Evolutionary conservation across 2,113 vertebrate species (phyloP), one percentile per base, ranked within the genome.

Genomic region (Brachypteracias leptosomus): DNA sequence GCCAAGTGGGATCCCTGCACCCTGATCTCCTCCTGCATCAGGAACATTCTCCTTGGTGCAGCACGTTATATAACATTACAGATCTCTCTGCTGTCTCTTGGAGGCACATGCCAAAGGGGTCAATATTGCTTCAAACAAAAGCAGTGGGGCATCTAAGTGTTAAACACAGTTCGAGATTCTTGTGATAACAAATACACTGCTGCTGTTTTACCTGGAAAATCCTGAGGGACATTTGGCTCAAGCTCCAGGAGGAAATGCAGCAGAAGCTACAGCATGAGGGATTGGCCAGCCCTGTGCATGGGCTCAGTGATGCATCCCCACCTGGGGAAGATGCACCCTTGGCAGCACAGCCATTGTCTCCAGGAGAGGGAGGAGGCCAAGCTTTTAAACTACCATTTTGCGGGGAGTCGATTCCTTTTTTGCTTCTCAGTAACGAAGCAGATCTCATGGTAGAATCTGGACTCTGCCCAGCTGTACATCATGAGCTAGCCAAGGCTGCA

Each of bases 21-120:
- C 18, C 31, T 21, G 24, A 16, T 49, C 3, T 65, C 16, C 18
- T 38, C 35, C 7, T 1, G 0, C 3, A 14, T 33, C 18, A 31
- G 55, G 71, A 80, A 13, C 1, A 0, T 21, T 54, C 46, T 76
- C 16, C n/a, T 88, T 0, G 1, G 1, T 47, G 38, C 19, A 74
- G 61, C 42, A 42, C 15, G 42, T 42, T 42, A 57, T 6, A 4
- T 3, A 35, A 61, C 5, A 0, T 73, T 20, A 70, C 17, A 71
- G 59, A 86, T 6, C 46, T 33, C 58, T 89, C 59, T 80, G n/a
- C 59, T 80, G 17, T 54, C 63, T 66, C 33, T 9, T 13, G 13
- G 19, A 75, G 36, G 58, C 21, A 52, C 1, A 0, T 29, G 91
- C 82, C 85, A 81, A 38, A 81, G 33, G 25, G 1, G 3, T 61